Evolutionary conservation across 2,113 vertebrate species (phyloP).

Genomic region (Cyanocitta stelleri): DNA sequence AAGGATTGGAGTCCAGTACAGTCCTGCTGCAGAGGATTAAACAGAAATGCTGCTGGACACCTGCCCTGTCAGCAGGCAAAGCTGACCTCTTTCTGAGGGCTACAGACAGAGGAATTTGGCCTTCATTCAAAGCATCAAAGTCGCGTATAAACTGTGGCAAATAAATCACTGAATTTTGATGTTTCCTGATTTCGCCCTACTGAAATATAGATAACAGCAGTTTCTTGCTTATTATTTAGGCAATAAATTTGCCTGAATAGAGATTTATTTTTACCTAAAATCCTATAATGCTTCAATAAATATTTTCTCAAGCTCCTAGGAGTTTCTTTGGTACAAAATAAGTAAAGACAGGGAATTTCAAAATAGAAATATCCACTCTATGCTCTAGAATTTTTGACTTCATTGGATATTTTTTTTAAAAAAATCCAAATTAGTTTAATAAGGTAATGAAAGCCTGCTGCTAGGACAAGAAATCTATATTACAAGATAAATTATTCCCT

Average conservation of each 20-base stretch:
- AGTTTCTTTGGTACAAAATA: not conserved
- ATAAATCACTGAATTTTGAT: not conserved
- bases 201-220: not conserved
- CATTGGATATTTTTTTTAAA: not conserved
- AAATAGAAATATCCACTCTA: not conserved
- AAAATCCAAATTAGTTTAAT: not conserved
- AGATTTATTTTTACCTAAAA: not conserved
- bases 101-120: not conserved
- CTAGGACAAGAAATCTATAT: not conserved
- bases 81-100: not conserved
- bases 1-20: not conserved
- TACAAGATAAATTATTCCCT: not conserved
- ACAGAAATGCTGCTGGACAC: not conserved
- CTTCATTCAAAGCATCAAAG: not conserved
- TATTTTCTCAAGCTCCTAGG: not conserved
- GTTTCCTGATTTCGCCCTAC: not conserved
- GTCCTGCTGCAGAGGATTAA: not conserved
- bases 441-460: not conserved
- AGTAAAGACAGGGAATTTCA: not conserved
- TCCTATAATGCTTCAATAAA: not conserved
- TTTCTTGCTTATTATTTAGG: not conserved
- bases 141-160: not conserved
- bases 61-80: not conserved
- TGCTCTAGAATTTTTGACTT: not conserved
- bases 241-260: not conserved